phyloP scores from a whole-genome alignment of 1,140 invertebrate species.

The Scaptomyza montana region DNA sequence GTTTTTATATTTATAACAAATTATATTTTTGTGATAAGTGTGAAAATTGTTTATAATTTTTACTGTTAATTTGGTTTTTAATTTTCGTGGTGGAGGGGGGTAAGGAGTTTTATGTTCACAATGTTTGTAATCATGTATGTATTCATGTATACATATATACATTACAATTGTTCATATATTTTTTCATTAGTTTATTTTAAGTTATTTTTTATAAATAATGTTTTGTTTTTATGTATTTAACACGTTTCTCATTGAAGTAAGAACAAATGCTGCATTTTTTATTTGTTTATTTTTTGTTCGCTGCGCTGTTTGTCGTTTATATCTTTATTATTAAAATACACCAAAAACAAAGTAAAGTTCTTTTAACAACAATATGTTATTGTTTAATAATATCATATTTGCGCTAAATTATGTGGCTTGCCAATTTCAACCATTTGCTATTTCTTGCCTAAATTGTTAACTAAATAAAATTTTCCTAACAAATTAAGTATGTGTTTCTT shows the following conservation, averaged over 20 bases:
- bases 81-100: constrained; percentile 8
- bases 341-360: constrained; percentile 58
- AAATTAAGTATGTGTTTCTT: constrained; percentile 57
- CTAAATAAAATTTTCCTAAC: constrained; percentile 72
- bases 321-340: constrained; percentile 62
- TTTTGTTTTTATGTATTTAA: constrained; percentile 42
- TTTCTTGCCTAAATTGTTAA: constrained; percentile 67
- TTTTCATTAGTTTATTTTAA: constrained; percentile 40
- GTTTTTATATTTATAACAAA: constrained; percentile 63
- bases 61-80: constrained; percentile 8
- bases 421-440: constrained; percentile 60
- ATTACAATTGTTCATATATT: constrained; percentile 49
- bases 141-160: constrained; percentile 53
- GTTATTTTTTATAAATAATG: constrained; percentile 64
- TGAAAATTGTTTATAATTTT: not conserved
- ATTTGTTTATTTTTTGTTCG: constrained; percentile 66
- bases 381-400: constrained; percentile 65
- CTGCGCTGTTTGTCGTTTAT: constrained; percentile 79
- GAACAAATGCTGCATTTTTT: constrained; percentile 58
- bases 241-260: constrained; percentile 49
- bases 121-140: constrained; percentile 44
- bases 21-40: constrained; percentile 37
- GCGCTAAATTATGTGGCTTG: constrained; percentile 68
- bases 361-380: constrained; percentile 57
- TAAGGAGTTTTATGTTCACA: constrained; percentile 13